Conservation (phyloP, 1,140 invertebrate species). For the Apocrypta bakeri region DNA sequence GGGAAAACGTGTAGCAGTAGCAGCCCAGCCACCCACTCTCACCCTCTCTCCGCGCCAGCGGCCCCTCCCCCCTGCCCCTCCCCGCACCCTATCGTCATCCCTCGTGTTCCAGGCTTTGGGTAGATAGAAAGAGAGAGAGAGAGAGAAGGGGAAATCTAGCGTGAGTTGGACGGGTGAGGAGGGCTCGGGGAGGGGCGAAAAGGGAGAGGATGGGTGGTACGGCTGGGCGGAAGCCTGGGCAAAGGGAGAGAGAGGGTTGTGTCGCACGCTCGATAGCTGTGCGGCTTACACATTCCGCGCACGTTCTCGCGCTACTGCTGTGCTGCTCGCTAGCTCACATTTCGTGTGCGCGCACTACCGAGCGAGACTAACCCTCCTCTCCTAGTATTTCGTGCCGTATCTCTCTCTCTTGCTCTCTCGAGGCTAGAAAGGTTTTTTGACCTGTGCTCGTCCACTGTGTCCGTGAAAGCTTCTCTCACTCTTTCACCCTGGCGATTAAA, state of each 20-base stretch:
- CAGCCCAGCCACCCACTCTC: conserved; percentile 43
- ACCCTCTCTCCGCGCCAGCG: conserved; percentile 42
- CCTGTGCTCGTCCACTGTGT: conserved; percentile 40
- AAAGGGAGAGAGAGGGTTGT: conserved; percentile 60
- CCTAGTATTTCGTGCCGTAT: conserved; percentile 63
- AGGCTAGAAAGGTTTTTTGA: conserved; percentile 57
- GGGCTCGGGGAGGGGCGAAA: conserved; percentile 43
- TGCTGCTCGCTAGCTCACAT: conserved; percentile 27
- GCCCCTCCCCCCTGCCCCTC: conserved; percentile 10
- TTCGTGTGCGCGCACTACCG: neutral
- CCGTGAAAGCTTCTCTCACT: conserved; percentile 22
- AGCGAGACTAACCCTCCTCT: conserved; percentile 44
- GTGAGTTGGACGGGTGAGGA: conserved; percentile 38
- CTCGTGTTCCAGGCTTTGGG: neutral
- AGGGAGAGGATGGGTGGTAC: conserved; percentile 62
- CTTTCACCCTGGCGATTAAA: neutral
- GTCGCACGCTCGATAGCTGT: conserved; percentile 70
- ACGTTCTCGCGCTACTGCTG: conserved; percentile 59
- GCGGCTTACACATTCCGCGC: conserved; percentile 69
- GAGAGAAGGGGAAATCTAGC: conserved; percentile 41
- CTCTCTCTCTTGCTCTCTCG: conserved; percentile 25
- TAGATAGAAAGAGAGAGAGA: conserved; percentile 35
- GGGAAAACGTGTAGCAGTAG: conserved; percentile 61
- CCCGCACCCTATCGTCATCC: neutral
- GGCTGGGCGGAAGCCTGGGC: conserved; percentile 56